Percentiles rank a stretch among this genome's conserved stretches.
These are phyloP conservation scores for Athene cunicularia DNA, from an alignment of 2,113 vertebrate species.

Conservation along the genomic window DNA sequence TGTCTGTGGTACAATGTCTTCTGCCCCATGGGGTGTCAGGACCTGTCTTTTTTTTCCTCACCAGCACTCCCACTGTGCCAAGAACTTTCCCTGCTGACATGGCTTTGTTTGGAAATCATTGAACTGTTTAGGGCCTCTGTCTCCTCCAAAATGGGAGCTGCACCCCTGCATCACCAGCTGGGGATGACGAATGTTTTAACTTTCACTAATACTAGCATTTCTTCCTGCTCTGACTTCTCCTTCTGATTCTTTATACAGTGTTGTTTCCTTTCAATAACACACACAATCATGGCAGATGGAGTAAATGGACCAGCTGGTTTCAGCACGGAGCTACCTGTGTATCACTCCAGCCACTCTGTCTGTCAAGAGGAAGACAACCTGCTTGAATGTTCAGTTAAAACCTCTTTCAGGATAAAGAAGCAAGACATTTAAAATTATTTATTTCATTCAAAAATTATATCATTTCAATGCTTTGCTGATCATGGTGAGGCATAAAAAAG, in stretches of 20 bases:
- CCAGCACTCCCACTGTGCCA: not conserved
- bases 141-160: not conserved
- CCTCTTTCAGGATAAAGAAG: not conserved
- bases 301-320: not conserved
- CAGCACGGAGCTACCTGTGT: not conserved
- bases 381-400: not conserved
- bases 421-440: not conserved
- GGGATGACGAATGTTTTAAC: not conserved
- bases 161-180: accelerated
- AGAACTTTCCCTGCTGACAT: accelerated
- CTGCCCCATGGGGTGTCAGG: accelerated
- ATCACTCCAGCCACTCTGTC: not conserved
- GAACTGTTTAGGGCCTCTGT: not conserved
- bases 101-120: not conserved
- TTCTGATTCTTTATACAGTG: not conserved
- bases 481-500: not conserved
- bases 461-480: not conserved
- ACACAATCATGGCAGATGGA: not conserved
- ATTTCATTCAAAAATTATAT: not conserved
- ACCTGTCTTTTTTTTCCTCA: not conserved
- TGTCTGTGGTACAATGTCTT: accelerated
- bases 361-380: not conserved
- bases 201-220: not conserved
- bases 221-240: not conserved
- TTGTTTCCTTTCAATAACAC: not conserved